Percentiles rank a stretch among this genome's conserved stretches.
phyloP scores from a whole-genome alignment of 2,113 vertebrate genomes.

The Formicarius rufipectus region DNA sequence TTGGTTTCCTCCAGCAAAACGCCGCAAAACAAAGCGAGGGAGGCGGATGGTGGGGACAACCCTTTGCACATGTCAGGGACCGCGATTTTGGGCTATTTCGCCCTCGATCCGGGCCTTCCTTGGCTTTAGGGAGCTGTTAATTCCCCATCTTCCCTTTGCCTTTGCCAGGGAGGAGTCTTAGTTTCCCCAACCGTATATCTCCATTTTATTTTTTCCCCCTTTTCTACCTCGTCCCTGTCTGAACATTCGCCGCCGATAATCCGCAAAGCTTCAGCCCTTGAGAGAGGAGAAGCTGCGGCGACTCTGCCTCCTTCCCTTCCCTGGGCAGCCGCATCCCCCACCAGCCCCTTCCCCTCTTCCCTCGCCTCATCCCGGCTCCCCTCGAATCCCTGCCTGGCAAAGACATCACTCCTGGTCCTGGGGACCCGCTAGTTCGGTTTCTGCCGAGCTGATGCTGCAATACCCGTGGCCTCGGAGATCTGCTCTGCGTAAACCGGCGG shows the following conservation, averaged over 20 bases:
- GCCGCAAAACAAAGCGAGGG: background rate
- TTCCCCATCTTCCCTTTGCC: background rate
- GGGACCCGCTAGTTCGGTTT: background rate
- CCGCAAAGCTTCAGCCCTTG: background rate
- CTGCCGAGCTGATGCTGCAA: background rate
- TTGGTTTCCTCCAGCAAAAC: constrained; percentile 39
- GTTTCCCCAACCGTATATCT: background rate
- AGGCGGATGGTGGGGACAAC: background rate
- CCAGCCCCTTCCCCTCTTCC: background rate
- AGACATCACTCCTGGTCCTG: background rate
- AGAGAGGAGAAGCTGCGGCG: background rate
- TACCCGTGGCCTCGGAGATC: background rate
- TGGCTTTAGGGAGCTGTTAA: background rate
- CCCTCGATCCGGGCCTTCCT: background rate
- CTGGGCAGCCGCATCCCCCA: background rate
- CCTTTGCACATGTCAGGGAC: background rate
- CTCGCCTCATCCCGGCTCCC: background rate
- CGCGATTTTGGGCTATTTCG: background rate
- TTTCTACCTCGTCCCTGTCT: fast-evolving
- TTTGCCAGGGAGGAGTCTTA: background rate
- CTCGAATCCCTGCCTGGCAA: background rate
- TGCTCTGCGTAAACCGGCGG: background rate
- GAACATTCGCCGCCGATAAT: background rate
- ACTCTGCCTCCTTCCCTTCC: background rate
- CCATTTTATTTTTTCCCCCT: fast-evolving